phyloP scores from a whole-genome alignment of 2,888 invertebrate genomes.

The Apodemia duryi region DNA sequence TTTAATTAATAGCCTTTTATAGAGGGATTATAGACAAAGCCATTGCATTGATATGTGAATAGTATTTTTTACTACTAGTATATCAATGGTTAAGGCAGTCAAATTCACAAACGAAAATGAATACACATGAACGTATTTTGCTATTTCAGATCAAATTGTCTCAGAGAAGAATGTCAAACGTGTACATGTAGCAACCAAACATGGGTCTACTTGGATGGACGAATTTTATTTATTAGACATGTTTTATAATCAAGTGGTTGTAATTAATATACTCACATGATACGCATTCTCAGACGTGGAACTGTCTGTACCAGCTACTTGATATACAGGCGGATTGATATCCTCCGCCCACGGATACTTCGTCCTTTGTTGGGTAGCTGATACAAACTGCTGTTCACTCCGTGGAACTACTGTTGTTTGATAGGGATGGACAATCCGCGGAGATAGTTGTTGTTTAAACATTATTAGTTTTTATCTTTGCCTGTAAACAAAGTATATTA shows the following conservation, averaged over 20 bases:
- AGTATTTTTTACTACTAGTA: too few species aligned
- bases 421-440: slow-evolving; percentile 70
- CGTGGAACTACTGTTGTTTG: slow-evolving; percentile 72
- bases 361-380: slow-evolving; percentile 68
- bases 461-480: slow-evolving; percentile 39
- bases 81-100: too few species aligned
- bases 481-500: slow-evolving; percentile 17
- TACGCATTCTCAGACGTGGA: slow-evolving; percentile 73
- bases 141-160: neutral
- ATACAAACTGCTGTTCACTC: slow-evolving; percentile 63
- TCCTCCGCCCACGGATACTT: slow-evolving; percentile 74
- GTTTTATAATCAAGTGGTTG: too few species aligned
- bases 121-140: neutral
- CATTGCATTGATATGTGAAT: too few species aligned
- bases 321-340: slow-evolving; percentile 57
- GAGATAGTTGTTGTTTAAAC: slow-evolving; percentile 73
- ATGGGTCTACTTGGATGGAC: too few species aligned
- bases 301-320: slow-evolving; percentile 68
- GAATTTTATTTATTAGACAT: too few species aligned
- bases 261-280: slow-evolving; percentile 47
- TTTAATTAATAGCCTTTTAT: too few species aligned
- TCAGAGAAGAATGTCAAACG: neutral
- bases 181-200: too few species aligned
- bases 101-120: neutral
- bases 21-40: too few species aligned